A percentile compares a stretch with the other conserved stretches of the same genome.
Evolutionary conservation across 2,888 invertebrate genomes (phyloP).

Genomic region (Papilio protenor): DNA sequence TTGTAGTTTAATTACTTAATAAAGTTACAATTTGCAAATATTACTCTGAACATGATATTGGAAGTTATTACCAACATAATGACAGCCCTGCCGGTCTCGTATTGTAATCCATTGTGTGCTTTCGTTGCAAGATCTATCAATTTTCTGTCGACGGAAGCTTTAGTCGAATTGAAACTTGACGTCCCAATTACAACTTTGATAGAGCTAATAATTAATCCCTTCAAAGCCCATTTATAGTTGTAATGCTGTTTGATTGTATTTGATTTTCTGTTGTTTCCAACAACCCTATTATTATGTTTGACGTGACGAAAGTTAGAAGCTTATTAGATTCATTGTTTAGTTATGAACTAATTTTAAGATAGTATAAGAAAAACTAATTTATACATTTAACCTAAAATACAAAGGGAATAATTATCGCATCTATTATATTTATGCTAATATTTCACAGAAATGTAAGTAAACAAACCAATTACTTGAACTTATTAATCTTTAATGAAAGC

Average conservation of each 20-base stretch:
- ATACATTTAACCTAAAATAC: neutral
- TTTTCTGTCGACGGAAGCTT: slow-evolving; percentile 50
- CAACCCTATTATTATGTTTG: slow-evolving; percentile 12
- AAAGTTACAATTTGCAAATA: too few relatives aligned
- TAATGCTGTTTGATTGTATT: slow-evolving; percentile 38
- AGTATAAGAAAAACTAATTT: neutral
- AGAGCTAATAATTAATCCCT: slow-evolving; percentile 52
- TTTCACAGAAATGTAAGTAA: neutral
- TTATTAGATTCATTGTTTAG: slow-evolving; percentile 1
- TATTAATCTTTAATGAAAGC: neutral
- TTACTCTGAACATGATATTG: neutral
- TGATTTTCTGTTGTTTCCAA: slow-evolving; percentile 10
- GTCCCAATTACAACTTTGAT: slow-evolving; percentile 50
- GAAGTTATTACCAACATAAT: neutral
- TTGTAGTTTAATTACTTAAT: too few relatives aligned
- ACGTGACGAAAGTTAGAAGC: neutral
- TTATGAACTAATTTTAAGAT: neutral
- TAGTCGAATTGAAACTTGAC: slow-evolving; percentile 50
- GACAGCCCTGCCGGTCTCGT: slow-evolving; percentile 4
- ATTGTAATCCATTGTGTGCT: slow-evolving; percentile 27
- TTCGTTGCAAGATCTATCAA: slow-evolving; percentile 44
- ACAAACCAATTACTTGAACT: neutral
- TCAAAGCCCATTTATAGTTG: slow-evolving; percentile 50
- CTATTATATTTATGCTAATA: too few relatives aligned
- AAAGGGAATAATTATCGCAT: neutral